A percentile compares a stretch with the other conserved stretches of the same genome.
phyloP scores from a whole-genome alignment of 2,888 invertebrate genomes.

The Lordiphosa fenestrarum region DNA sequence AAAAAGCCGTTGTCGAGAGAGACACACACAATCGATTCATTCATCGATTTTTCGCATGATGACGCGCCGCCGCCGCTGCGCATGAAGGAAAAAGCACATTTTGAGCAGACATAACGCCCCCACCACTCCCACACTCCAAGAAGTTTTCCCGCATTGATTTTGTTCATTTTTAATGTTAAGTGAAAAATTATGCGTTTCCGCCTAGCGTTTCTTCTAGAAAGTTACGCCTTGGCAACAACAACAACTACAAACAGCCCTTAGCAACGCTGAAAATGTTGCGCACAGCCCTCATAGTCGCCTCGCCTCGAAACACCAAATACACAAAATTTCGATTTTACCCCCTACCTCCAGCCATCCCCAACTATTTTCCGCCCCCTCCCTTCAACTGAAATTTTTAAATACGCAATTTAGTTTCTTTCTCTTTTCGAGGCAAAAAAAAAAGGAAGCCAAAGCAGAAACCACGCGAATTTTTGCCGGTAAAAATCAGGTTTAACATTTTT shows the following conservation, averaged over 20 bases:
- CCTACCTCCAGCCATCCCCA: constrained; percentile 24
- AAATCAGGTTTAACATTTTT: constrained; percentile 72
- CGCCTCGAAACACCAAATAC: constrained; percentile 52
- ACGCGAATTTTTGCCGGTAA: constrained; percentile 75
- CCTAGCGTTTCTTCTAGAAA: constrained; percentile 24
- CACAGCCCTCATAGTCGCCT: constrained; percentile 53
- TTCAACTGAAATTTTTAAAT: constrained; percentile 36
- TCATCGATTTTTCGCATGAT: constrained; percentile 80
- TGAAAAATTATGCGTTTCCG: constrained; percentile 18
- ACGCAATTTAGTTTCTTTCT: constrained; percentile 38
- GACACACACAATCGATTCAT: constrained; percentile 78
- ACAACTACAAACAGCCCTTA: constrained; percentile 67
- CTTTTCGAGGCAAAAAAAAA: constrained; percentile 31
- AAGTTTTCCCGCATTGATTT: constrained; percentile 33
- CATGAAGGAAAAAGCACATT: constrained; percentile 63
- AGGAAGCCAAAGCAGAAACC: constrained; percentile 46
- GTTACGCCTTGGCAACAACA: constrained; percentile 56
- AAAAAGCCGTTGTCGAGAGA: constrained; percentile 1
- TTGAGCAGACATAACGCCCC: constrained; percentile 22
- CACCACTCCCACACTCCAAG: constrained; percentile 7
- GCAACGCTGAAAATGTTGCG: constrained; percentile 54
- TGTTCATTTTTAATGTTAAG: constrained; percentile 42
- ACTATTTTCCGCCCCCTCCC: constrained; percentile 27
- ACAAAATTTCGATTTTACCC: constrained; percentile 56
- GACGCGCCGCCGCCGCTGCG: constrained; percentile 59